phyloP scores from a whole-genome alignment of 2,888 invertebrate species.

The Caenorhabditis macrosperma region DNA sequence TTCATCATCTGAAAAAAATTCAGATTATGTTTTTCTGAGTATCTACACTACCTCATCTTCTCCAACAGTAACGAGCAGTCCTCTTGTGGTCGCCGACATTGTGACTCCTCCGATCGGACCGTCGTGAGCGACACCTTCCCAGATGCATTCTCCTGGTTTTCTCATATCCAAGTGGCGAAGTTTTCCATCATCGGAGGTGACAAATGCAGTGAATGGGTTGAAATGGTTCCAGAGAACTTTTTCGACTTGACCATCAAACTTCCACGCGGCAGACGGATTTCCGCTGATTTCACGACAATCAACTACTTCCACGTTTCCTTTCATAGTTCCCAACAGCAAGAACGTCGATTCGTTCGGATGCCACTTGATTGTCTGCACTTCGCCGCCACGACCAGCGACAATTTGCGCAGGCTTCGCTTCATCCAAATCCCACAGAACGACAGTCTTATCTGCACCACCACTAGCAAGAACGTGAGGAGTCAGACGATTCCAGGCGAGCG shows the following conservation, averaged over 20 bases:
- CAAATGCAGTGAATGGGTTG: conserved; percentile 88
- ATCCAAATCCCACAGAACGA: conserved; percentile 93
- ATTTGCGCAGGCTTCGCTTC: conserved; percentile 85
- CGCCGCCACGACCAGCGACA: conserved; percentile 55
- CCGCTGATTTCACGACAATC: conserved; percentile 69
- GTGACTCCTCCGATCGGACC: conserved; percentile 69
- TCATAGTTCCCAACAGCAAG: conserved; percentile 89
- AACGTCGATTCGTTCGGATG: conserved; percentile 89
- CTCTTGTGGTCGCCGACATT: conserved; percentile 65
- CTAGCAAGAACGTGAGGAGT: conserved; percentile 88
- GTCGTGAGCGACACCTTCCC: conserved; percentile 71
- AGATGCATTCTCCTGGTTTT: conserved; percentile 66
- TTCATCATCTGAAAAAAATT: conserved; percentile 67
- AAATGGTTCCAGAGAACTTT: conserved; percentile 89
- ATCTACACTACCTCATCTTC: conserved; percentile 66
- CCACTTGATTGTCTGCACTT: conserved; percentile 87
- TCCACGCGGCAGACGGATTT: conserved; percentile 83
- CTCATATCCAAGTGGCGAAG: conserved; percentile 75
- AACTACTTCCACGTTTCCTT: conserved; percentile 82
- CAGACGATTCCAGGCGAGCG: conserved; percentile 90
- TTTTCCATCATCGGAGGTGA: conserved; percentile 80
- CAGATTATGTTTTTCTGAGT: background rate
- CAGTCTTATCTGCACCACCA: conserved; percentile 90
- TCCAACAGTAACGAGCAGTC: conserved; percentile 73
- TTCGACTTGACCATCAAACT: conserved; percentile 89